Percentiles rank a stretch among this genome's conserved stretches.
These are phyloP conservation scores for Campoletis raptor DNA, from an alignment of 2,888 invertebrate genomes.

Conservation along the genomic window DNA sequence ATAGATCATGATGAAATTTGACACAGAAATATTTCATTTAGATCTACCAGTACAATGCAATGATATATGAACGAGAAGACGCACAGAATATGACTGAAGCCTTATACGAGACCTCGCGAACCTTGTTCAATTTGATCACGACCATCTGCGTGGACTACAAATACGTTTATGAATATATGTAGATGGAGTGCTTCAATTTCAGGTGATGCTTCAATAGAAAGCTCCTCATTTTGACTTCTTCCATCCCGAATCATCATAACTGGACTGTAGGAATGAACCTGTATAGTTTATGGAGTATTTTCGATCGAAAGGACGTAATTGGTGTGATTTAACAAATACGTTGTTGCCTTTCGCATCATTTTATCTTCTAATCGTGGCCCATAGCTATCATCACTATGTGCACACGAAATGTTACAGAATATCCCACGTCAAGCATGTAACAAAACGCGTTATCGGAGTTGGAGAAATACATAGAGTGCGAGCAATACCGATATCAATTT, in stretches of 20 bases:
- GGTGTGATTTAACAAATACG: neutral
- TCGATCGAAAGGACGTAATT: conserved; percentile 2
- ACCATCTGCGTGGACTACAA: conserved; percentile 30
- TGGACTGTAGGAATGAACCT: conserved; percentile 12
- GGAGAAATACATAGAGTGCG: neutral
- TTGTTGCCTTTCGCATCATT: neutral
- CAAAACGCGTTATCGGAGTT: neutral
- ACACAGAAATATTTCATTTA: neutral
- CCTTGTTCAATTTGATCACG: conserved; percentile 57
- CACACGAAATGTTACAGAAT: conserved; percentile 24
- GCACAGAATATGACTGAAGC: conserved; percentile 27
- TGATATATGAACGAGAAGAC: neutral
- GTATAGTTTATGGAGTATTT: neutral
- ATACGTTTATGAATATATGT: neutral
- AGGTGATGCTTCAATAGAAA: conserved; percentile 50
- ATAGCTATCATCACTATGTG: neutral
- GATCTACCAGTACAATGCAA: neutral
- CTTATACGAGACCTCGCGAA: conserved; percentile 32
- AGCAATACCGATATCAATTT: conserved; percentile 73
- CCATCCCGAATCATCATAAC: conserved; percentile 13
- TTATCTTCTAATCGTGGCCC: conserved; percentile 15
- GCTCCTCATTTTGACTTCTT: neutral
- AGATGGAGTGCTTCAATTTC: conserved; percentile 44
- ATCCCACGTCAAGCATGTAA: conserved; percentile 2
- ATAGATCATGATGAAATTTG: neutral